Evolutionary conservation across 1,140 invertebrate species (phyloP).

Genomic region (Diachasma alloeum): DNA sequence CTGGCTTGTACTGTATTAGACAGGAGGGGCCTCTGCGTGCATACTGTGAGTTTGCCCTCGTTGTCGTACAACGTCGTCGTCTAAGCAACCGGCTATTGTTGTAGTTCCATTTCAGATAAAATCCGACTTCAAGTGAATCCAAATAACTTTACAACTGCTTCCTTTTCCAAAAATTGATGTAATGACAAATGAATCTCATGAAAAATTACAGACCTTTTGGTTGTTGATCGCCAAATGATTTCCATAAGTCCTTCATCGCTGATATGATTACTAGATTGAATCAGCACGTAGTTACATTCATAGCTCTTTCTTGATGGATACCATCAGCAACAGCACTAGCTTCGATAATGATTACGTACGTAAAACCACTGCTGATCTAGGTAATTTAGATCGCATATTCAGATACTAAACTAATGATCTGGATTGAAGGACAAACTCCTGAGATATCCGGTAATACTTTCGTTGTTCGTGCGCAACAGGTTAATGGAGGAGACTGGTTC

Average conservation of each 20-base stretch:
- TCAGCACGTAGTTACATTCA: background rate
- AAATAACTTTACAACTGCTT: background rate
- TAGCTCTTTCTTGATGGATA: background rate
- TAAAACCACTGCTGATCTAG: background rate
- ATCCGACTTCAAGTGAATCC: background rate
- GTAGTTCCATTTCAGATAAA: slow-evolving; percentile 10
- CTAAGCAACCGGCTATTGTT: slow-evolving; percentile 11
- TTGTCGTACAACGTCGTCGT: slow-evolving; percentile 3
- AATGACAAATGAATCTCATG: too few relatives aligned
- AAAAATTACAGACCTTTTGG: too few relatives aligned
- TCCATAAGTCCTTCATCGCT: too few relatives aligned
- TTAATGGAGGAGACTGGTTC: slow-evolving; percentile 48
- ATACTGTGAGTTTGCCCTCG: background rate
- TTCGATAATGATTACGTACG: background rate
- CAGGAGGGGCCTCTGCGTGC: slow-evolving; percentile 5
- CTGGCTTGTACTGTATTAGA: background rate
- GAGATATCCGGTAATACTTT: background rate
- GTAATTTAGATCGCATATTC: background rate
- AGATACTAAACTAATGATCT: background rate
- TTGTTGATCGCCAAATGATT: too few relatives aligned
- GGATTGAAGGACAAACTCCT: background rate
- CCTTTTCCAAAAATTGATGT: too few relatives aligned
- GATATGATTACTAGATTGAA: background rate
- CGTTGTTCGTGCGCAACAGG: slow-evolving; percentile 50
- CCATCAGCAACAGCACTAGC: too few relatives aligned